Conservation (phyloP, 2,888 invertebrate genomes). For the Drosophila vallismaia region DNA sequence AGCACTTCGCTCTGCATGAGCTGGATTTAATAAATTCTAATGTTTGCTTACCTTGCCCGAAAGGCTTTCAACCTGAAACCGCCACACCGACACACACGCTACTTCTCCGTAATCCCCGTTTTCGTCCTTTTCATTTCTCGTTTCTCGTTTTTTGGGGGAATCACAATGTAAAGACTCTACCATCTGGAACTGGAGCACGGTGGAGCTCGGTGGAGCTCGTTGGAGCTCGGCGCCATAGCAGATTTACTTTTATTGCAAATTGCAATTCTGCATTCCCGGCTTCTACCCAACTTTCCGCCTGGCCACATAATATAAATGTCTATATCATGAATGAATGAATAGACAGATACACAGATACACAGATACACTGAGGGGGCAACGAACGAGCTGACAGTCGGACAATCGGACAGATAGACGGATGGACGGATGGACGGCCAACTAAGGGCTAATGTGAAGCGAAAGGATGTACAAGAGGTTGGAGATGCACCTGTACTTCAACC, state of each 20-base stretch:
- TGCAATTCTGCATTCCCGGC: slow-evolving; percentile 56
- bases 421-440: neutral
- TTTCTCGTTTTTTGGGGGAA: neutral
- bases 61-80: slow-evolving; percentile 68
- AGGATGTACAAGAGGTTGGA: slow-evolving; percentile 1
- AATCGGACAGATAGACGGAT: neutral
- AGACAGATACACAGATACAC: slow-evolving; percentile 29
- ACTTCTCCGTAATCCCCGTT: too few relatives aligned
- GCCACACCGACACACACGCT: slow-evolving; percentile 27
- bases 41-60: slow-evolving; percentile 76
- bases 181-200: slow-evolving; percentile 25
- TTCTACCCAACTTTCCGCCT: slow-evolving; percentile 6
- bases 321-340: slow-evolving; percentile 61
- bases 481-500: neutral
- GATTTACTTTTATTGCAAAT: slow-evolving; percentile 77
- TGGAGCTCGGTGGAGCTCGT: slow-evolving; percentile 21
- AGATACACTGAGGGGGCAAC: slow-evolving; percentile 4
- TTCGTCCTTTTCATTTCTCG: neutral
- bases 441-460: slow-evolving; percentile 21
- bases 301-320: slow-evolving; percentile 65
- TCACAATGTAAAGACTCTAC: slow-evolving; percentile 34
- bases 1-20: slow-evolving; percentile 35
- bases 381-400: neutral
- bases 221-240: slow-evolving; percentile 40
- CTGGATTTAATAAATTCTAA: slow-evolving; percentile 78